Evolutionary conservation across 2,888 invertebrate genomes (phyloP).

Genomic region (Chloroclysta siterata): DNA sequence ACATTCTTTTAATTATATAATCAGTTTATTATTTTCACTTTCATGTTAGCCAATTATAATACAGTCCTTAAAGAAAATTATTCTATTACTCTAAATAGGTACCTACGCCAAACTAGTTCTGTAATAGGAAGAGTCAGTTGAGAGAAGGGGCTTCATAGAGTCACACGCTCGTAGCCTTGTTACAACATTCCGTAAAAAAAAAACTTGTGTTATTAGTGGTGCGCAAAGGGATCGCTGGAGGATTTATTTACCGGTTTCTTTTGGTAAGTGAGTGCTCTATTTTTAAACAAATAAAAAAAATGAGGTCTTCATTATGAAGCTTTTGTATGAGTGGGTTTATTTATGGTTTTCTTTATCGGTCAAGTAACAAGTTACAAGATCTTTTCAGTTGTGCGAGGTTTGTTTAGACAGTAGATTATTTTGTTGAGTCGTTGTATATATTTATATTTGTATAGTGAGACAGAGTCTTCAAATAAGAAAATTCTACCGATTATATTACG

Average conservation of each 20-base stretch:
- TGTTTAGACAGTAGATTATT: background rate
- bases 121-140: slow-evolving; percentile 13
- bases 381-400: background rate
- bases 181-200: background rate
- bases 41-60: too few relatives aligned
- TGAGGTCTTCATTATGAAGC: too few relatives aligned
- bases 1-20: too few relatives aligned
- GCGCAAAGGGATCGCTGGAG: slow-evolving; percentile 13
- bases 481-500: too few relatives aligned
- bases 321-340: too few relatives aligned
- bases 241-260: slow-evolving; percentile 4
- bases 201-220: slow-evolving; percentile 7
- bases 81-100: slow-evolving; percentile 12
- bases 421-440: background rate
- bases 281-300: background rate
- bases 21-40: too few relatives aligned
- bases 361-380: background rate
- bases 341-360: background rate
- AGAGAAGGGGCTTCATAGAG: slow-evolving; percentile 14
- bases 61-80: background rate
- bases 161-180: slow-evolving; percentile 13
- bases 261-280: slow-evolving; percentile 17
- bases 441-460: background rate
- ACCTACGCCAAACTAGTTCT: slow-evolving; percentile 34
- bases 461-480: background rate